Evolutionary conservation across 2,888 invertebrate species (phyloP), one percentile per base, ranked within the genome.

Genomic region (Callinectes sapidus): DNA sequence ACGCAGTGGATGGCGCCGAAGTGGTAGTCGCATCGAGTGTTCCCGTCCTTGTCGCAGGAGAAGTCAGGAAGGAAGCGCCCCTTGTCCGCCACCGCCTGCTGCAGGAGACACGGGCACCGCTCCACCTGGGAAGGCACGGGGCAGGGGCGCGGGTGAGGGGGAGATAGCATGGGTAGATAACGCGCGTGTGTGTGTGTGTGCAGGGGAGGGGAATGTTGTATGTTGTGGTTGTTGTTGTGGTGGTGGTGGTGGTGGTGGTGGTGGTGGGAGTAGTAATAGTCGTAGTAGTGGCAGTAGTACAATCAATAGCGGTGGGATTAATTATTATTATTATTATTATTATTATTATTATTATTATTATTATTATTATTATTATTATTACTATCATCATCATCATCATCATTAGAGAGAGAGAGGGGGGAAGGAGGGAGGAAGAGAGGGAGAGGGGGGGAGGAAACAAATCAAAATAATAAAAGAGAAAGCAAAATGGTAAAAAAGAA

Each of bases 1-100:
- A 99, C 98, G 95, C 99, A 99, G 96, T 99, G 99, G 55, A 97
- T 96, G 85, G 98, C 98, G 66, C 98, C 98, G 95, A 97, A 97
- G 95, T 99, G 98, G 95, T 98, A 98, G 95, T 97, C 97, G 95
- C 99, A 99, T 0, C 98, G 97, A 23, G 96, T 96, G 96, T 98
- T 98, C 1, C 98, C 97, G 95, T 98, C 98, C 95, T 97, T 98
- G 96, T 99, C 99, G 95, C 99, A 99, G 95, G 97, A 97, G 95
- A 97, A 97, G 95, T 99, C 98, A 0, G 99, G 98, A 96, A 98
- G 97, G 95, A 97, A 99, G 32, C 99, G 97, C 8, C 99, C 99
- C 96, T 98, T 98, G 95, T 99, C 99, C 90, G 97, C 96, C 3
- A 98, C 95, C 0, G 99, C 99, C 95, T 99, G 99, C 94, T 98